Conservation (phyloP, 2,113 vertebrate genomes). For the Monarcha castaneiventris region DNA sequence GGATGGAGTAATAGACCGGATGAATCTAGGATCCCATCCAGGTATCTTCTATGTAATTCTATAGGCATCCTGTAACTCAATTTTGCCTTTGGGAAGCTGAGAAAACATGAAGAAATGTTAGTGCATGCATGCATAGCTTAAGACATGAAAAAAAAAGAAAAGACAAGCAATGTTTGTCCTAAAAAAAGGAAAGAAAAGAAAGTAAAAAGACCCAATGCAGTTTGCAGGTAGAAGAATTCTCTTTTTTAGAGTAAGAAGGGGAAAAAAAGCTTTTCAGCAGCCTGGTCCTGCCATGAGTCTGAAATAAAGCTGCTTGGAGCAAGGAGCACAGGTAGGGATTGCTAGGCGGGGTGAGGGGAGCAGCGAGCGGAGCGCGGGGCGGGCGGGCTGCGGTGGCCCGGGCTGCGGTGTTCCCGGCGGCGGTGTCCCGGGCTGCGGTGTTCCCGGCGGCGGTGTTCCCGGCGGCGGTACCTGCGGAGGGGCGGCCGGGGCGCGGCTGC, state of each 20-base stretch:
- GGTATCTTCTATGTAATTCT: background rate
- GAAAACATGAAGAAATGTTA: background rate
- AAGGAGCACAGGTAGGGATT: rapidly evolving
- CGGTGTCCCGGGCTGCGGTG: too few species aligned
- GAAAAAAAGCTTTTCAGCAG: background rate
- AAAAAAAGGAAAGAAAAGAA: background rate
- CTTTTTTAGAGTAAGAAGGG: background rate
- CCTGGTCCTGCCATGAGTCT: background rate
- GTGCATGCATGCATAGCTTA: rapidly evolving
- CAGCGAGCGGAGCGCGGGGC: background rate
- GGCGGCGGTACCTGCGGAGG: background rate
- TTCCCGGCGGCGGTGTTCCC: background rate
- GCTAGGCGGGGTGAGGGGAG: rapidly evolving
- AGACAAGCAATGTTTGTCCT: background rate
- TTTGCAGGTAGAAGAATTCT: background rate
- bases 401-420: background rate
- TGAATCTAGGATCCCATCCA: background rate
- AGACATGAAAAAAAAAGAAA: background rate
- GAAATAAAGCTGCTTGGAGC: background rate
- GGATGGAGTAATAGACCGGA: background rate
- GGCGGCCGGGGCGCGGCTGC: background rate
- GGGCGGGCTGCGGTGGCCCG: too few species aligned
- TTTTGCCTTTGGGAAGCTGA: background rate
- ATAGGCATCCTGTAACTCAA: background rate
- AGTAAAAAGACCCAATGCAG: rapidly evolving